Conservation (phyloP, 2,113 vertebrate species). For the Burhinus oedicnemus region DNA sequence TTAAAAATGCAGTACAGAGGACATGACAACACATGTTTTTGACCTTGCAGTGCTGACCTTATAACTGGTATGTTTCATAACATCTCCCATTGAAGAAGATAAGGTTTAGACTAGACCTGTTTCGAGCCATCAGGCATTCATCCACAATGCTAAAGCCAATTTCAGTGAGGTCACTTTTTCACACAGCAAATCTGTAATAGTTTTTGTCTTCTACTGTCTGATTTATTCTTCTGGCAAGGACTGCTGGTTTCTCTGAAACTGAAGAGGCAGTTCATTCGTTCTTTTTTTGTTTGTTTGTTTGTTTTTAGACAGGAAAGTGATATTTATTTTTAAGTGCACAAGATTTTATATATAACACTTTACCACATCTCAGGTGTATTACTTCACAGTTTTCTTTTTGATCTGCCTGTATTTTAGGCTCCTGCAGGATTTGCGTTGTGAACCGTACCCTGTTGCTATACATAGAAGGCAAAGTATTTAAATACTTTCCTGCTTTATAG, state of each 20-base stretch:
- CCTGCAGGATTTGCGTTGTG: constrained; percentile 18
- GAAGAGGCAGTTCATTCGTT: not conserved
- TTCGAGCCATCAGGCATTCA: constrained; percentile 52
- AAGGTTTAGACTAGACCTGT: constrained; percentile 62
- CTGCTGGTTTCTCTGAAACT: constrained; percentile 30
- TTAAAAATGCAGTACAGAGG: not conserved
- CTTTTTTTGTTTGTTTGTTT: not conserved
- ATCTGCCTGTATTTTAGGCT: not conserved
- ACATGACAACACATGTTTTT: not conserved
- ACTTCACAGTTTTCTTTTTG: constrained; percentile 11
- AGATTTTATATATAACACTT: not conserved
- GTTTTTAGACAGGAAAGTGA: not conserved
- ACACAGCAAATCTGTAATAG: constrained; percentile 36
- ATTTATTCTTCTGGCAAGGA: constrained; percentile 66
- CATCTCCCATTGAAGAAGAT: constrained; percentile 36
- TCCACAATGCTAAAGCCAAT: constrained; percentile 53
- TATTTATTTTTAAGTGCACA: not conserved
- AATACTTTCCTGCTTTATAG: constrained; percentile 32
- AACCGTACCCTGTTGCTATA: constrained; percentile 7
- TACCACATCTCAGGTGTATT: not conserved
- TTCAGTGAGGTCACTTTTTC: constrained; percentile 62
- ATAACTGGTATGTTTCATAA: constrained; percentile 31
- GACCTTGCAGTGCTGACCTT: constrained; percentile 51
- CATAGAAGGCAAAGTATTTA: constrained; percentile 29
- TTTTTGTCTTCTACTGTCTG: constrained; percentile 64